These are phyloP conservation scores for Tipula unca DNA, from an alignment of 2,888 invertebrate species.

Conservation along the genomic window DNA sequence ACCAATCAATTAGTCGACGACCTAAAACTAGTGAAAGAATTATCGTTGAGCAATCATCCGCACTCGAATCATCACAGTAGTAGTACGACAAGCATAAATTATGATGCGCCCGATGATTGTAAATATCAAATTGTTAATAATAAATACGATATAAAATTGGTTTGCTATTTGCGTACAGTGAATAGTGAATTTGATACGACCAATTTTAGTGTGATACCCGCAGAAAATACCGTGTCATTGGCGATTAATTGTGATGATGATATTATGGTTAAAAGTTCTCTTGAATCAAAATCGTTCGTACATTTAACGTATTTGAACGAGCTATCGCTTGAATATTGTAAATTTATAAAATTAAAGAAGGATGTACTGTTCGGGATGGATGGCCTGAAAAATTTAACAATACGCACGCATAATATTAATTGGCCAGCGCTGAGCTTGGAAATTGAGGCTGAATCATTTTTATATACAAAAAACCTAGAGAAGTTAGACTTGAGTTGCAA, in stretches of 20 bases:
- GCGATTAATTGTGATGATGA: constrained; percentile 71
- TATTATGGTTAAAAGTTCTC: constrained; percentile 68
- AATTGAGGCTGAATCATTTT: constrained; percentile 69
- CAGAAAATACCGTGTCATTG: constrained; percentile 71
- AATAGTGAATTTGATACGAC: constrained; percentile 83
- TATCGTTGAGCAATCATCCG: background rate
- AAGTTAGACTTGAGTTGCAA: constrained; percentile 77
- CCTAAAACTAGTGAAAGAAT: background rate
- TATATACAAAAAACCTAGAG: constrained; percentile 68
- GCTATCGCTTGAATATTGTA: constrained; percentile 76
- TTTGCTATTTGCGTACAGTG: constrained; percentile 72
- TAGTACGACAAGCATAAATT: constrained; percentile 31
- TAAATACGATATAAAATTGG: constrained; percentile 64
- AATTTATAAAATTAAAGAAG: constrained; percentile 72
- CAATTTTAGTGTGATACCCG: constrained; percentile 78
- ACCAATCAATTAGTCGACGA: background rate
- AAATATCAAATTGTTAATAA: constrained; percentile 32
- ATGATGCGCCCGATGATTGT: constrained; percentile 82
- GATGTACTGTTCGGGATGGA: constrained; percentile 70
- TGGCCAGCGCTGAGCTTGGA: constrained; percentile 80
- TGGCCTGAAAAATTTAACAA: constrained; percentile 74
- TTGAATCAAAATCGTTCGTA: constrained; percentile 68
- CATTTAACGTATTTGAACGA: constrained; percentile 73
- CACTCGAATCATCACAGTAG: background rate
- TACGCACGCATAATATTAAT: constrained; percentile 74